phyloP scores from a whole-genome alignment of 2,113 vertebrate genomes.

The Pycnonotus jocosus region DNA sequence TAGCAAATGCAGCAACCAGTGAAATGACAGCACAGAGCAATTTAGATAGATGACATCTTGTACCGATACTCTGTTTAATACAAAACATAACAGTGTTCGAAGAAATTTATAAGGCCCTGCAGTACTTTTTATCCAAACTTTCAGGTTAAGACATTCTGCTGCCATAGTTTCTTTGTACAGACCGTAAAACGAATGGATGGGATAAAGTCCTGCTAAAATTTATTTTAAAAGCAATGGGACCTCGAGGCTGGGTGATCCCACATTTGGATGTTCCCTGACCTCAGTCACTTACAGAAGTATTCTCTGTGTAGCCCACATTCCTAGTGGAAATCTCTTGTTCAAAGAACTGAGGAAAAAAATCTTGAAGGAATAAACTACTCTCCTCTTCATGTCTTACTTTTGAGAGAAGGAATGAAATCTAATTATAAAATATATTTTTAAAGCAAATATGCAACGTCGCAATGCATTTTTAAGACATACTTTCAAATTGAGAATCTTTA shows the following conservation, averaged over 20 bases:
- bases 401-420: not conserved
- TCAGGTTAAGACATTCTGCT: not conserved
- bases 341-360: not conserved
- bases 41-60: not conserved
- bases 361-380: not conserved
- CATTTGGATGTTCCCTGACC: not conserved
- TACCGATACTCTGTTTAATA: not conserved
- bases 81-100: not conserved
- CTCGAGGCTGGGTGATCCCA: not conserved
- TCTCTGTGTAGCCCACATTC: not conserved
- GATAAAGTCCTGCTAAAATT: not conserved
- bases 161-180: not conserved
- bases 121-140: not conserved
- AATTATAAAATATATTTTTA: not conserved
- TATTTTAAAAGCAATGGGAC: not conserved
- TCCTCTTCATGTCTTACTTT: not conserved
- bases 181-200: not conserved
- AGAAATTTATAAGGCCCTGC: not conserved
- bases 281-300: not conserved
- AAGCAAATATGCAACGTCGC: not conserved
- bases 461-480: not conserved
- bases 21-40: not conserved
- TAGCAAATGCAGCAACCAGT: not conserved
- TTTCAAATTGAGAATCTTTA: not conserved
- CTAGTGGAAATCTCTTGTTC: not conserved